Evolutionary conservation across 2,113 vertebrate species (phyloP), one percentile per base, ranked within the genome.

Genomic region (Columba livia): DNA sequence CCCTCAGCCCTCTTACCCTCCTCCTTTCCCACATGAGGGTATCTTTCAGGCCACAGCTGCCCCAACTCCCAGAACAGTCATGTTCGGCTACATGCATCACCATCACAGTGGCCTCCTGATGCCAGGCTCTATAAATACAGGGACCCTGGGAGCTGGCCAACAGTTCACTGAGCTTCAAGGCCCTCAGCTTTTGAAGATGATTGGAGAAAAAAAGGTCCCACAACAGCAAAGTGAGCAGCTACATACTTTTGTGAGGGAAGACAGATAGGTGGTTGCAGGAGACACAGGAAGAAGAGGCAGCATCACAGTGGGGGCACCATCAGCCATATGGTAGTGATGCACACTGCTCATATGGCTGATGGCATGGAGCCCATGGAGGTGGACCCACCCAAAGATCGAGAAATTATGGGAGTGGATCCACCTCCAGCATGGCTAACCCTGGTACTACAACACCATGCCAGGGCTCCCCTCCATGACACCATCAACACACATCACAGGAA

Each of bases 141-240:
- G 24, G 42, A 58, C 15, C 9, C 12, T 2, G 6, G 34, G 24
- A 67, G 19, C 15, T 51, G 19, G 42, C 44, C 12, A 12, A 57
- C 34, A 50, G 40, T 17, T 40, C 0, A 1, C 34, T 34, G 24
- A 50, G 24, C 24, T 50, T 58, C 1, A 0, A 58, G 25, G 31
- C 42, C 23, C 17, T 74, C 2, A 3, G 21, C 20, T 65, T 74
- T 28, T 60, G 48, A 29, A 42, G 36, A 62, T 15, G 14, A 74
- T 4, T 28, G 8, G 31, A 50, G 31, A 50, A 60, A 6, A 25
- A 56, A 34, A 34, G 8, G 34, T 16, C 44, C 12, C 29, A 60
- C 19, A 60, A 44, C 24, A 77, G 34, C 19, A 40, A 58, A 24
- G 20, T 3, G 1, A 40, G 29, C 21, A 12, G 79, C 64, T 70